These are phyloP conservation scores for Dolichoris vasculosae DNA, from an alignment of 1,140 invertebrate genomes.

Conservation along the genomic window DNA sequence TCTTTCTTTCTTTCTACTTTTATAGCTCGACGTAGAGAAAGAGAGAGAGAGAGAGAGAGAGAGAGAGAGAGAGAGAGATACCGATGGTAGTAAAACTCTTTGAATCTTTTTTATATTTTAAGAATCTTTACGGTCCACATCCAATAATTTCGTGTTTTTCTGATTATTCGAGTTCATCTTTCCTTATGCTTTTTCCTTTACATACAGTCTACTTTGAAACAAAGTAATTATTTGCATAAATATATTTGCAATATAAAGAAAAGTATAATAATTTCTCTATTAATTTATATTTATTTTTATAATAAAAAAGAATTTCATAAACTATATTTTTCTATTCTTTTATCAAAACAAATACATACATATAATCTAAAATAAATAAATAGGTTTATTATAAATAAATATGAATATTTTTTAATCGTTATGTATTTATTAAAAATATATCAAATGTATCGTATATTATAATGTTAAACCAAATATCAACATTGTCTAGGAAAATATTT, in stretches of 20 bases:
- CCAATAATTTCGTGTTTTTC: slow-evolving; percentile 40
- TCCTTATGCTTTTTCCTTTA: not conserved
- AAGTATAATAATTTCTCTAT: not conserved
- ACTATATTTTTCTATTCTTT: no score
- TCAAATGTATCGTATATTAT: no score
- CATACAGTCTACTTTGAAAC: not conserved
- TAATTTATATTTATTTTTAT: no score
- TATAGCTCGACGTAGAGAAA: not conserved
- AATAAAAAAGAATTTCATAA: no score
- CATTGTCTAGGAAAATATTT: no score
- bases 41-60: not conserved
- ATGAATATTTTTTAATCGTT: no score
- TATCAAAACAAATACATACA: no score
- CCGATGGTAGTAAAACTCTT: slow-evolving; percentile 45
- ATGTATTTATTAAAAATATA: no score
- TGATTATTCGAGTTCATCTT: slow-evolving; percentile 15
- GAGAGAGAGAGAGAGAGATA: not conserved
- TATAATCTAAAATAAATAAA: no score
- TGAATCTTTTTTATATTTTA: slow-evolving; percentile 51
- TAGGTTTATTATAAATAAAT: no score
- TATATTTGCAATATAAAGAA: not conserved
- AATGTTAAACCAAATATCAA: no score
- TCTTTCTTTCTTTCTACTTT: slow-evolving; percentile 37
- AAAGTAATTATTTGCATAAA: not conserved
- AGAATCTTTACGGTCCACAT: slow-evolving; percentile 38